These are phyloP conservation scores for Dolichomitus sp. DNA, from an alignment of 2,888 invertebrate genomes.

Conservation along the genomic window DNA sequence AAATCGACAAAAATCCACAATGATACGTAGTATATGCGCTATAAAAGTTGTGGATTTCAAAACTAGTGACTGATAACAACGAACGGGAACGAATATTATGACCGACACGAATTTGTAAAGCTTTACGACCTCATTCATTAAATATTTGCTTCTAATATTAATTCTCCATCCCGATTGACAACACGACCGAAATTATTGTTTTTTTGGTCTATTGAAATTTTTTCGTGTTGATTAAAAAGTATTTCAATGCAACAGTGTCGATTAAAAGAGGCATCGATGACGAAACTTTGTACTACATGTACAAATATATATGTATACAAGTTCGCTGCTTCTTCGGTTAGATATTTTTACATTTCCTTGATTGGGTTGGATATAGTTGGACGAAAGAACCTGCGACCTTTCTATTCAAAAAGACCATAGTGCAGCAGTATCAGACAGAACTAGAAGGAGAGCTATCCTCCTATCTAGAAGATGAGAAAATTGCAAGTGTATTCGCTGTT, in stretches of 20 bases:
- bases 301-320: background rate
- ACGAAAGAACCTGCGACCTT: slow-evolving; percentile 1
- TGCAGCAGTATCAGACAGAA: background rate
- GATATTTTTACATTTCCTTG: slow-evolving; percentile 33
- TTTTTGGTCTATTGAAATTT: too few species aligned
- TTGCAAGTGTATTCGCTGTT: background rate
- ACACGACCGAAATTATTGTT: background rate
- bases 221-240: background rate
- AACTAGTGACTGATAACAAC: background rate
- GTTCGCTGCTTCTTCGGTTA: slow-evolving; percentile 1
- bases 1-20: slow-evolving; percentile 14
- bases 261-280: background rate
- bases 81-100: background rate
- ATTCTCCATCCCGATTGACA: background rate
- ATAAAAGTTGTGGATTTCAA: background rate
- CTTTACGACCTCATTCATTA: background rate
- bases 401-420: background rate
- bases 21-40: background rate
- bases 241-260: background rate
- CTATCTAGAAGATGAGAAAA: slow-evolving; percentile 16
- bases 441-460: background rate
- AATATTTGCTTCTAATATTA: background rate
- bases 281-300: background rate
- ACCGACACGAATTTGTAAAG: background rate
- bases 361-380: slow-evolving; percentile 23